Evolutionary conservation across 2,797 vertebrate genomes (phyloP).

Genomic region (Aphelocoma californica): DNA sequence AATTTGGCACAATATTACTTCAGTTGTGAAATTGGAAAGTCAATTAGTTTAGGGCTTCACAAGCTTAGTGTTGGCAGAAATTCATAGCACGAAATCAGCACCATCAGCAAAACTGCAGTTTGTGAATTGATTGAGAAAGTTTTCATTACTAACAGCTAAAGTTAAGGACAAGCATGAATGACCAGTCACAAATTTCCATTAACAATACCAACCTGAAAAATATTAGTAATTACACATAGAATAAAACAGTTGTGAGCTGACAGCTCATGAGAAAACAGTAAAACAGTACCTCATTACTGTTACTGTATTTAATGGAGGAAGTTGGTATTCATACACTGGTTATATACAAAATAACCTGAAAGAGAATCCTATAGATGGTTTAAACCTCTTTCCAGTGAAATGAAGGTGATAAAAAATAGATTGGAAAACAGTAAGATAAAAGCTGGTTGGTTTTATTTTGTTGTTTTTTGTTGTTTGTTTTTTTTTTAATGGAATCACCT

Average conservation of each 20-base stretch:
- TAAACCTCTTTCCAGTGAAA: neutral
- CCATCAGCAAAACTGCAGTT: neutral
- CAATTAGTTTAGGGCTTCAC: slow-evolving; percentile 33
- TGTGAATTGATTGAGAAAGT: slow-evolving; percentile 32
- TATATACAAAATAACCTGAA: neutral
- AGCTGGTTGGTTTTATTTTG: too few species aligned
- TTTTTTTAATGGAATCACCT: neutral
- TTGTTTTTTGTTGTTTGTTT: neutral
- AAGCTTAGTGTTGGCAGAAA: neutral
- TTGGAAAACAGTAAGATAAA: neutral
- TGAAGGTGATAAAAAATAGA: neutral
- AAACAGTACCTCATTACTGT: neutral
- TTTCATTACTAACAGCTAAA: slow-evolving; percentile 30
- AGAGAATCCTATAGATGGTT: neutral
- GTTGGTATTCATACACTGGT: neutral
- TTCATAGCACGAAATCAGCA: slow-evolving; percentile 14
- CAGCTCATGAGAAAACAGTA: neutral
- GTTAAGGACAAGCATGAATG: slow-evolving; percentile 16
- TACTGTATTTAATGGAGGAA: neutral
- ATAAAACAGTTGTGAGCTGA: neutral
- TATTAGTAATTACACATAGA: neutral
- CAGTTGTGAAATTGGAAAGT: slow-evolving; percentile 20
- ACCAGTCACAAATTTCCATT: neutral
- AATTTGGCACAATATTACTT: slow-evolving; percentile 17
- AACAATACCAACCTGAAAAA: neutral